These are phyloP conservation scores for Cryptocheilus praepositus DNA, from an alignment of 2,888 invertebrate genomes.

Conservation along the genomic window DNA sequence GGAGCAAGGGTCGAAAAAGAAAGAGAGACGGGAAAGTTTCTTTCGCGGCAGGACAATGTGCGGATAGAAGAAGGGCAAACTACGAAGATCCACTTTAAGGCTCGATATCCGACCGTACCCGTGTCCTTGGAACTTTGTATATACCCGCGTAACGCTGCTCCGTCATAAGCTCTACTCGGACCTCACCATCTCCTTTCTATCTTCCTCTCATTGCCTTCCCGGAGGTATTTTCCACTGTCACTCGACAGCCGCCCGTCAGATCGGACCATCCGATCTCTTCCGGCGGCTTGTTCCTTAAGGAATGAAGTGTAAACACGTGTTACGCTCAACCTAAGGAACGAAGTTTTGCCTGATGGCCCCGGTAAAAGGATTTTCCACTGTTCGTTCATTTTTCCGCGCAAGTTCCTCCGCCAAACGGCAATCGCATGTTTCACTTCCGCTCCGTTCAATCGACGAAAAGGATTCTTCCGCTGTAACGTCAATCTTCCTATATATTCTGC, in stretches of 20 bases:
- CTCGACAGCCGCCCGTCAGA: neutral
- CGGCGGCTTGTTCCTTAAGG: too few species aligned
- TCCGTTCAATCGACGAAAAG: neutral
- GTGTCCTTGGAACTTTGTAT: conserved; percentile 9
- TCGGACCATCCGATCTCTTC: too few species aligned
- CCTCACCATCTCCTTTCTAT: neutral
- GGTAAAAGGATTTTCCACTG: too few species aligned
- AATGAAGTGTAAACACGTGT: too few species aligned
- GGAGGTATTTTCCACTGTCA: neutral
- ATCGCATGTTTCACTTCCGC: too few species aligned
- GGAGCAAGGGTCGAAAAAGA: conserved; percentile 7
- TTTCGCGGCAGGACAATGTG: conserved; percentile 19
- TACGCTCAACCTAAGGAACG: too few species aligned
- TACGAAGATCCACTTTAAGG: conserved; percentile 23
- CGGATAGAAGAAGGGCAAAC: conserved; percentile 13
- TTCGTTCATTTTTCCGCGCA: too few species aligned
- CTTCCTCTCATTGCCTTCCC: neutral
- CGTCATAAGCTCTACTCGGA: neutral
- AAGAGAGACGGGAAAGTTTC: conserved; percentile 7
- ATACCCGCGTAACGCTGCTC: neutral
- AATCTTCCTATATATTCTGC: too few species aligned
- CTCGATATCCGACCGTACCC: conserved; percentile 18
- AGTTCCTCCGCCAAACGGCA: too few species aligned
- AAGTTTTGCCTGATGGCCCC: too few species aligned
- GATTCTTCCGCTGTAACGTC: too few species aligned